Evolutionary conservation across 2,888 invertebrate genomes (phyloP).

Genomic region (Tinea semifulvella): DNA sequence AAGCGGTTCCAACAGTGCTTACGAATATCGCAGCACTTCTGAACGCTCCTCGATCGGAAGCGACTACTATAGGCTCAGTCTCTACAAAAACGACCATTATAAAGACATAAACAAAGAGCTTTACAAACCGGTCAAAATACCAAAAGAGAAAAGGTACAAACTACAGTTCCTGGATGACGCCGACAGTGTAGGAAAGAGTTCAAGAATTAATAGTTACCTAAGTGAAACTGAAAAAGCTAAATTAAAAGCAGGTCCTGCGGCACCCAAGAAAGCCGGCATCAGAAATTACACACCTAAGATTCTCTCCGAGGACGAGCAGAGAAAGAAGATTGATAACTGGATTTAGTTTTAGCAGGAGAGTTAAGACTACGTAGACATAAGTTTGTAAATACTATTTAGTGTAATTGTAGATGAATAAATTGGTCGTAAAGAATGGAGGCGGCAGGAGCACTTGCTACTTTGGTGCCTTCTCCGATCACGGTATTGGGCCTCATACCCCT

Average conservation of each 20-base stretch:
- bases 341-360: slow-evolving; percentile 69
- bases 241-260: slow-evolving; percentile 38
- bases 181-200: slow-evolving; percentile 38
- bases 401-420: slow-evolving; percentile 48
- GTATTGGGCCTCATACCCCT: slow-evolving; percentile 81
- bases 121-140: slow-evolving; percentile 59
- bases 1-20: slow-evolving; percentile 49
- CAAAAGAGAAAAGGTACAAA: slow-evolving; percentile 56
- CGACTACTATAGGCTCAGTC: slow-evolving; percentile 52
- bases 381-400: slow-evolving; percentile 59
- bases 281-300: slow-evolving; percentile 79
- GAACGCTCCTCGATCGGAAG: slow-evolving; percentile 43
- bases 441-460: slow-evolving; percentile 54
- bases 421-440: slow-evolving; percentile 49
- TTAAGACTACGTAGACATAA: slow-evolving; percentile 47
- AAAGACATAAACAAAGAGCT: slow-evolving; percentile 56
- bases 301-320: slow-evolving; percentile 65
- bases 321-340: slow-evolving; percentile 70
- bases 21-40: slow-evolving; percentile 40
- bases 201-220: slow-evolving; percentile 42
- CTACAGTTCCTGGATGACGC: slow-evolving; percentile 46
- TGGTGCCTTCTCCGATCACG: slow-evolving; percentile 70
- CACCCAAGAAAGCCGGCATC: slow-evolving; percentile 67
- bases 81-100: slow-evolving; percentile 62
- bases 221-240: slow-evolving; percentile 55